phyloP scores from a whole-genome alignment of 2,888 invertebrate genomes.

The Mantis religiosa region DNA sequence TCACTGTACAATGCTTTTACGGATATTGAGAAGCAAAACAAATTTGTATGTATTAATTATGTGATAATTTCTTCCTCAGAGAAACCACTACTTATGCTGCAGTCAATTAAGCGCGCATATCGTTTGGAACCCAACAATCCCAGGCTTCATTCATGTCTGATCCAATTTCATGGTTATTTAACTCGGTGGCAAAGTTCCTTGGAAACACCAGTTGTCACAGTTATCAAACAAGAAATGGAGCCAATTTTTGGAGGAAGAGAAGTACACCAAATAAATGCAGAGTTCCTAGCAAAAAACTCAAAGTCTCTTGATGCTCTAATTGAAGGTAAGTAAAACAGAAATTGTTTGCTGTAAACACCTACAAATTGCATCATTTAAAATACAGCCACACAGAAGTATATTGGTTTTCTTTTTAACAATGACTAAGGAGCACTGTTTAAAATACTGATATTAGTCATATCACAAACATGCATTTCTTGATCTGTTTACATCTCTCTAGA shows the following conservation, averaged over 20 bases:
- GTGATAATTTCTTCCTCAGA: conserved; percentile 50
- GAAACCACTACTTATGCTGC: conserved; percentile 90
- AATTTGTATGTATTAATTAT: not conserved
- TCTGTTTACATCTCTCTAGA: too few relatives aligned
- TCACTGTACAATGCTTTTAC: too few relatives aligned
- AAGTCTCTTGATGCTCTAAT: conserved; percentile 71
- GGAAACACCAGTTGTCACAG: conserved; percentile 51
- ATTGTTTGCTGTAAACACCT: not conserved
- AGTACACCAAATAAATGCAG: conserved; percentile 61
- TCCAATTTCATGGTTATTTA: conserved; percentile 65
- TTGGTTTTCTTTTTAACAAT: not conserved
- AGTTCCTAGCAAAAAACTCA: conserved; percentile 59
- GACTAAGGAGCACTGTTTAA: too few relatives aligned
- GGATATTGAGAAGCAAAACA: too few relatives aligned
- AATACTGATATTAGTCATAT: too few relatives aligned
- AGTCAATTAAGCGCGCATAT: conserved; percentile 87
- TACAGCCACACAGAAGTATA: not conserved
- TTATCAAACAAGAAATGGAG: conserved; percentile 43
- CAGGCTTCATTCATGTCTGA: conserved; percentile 80
- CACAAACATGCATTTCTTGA: too few relatives aligned
- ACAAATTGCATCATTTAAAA: not conserved
- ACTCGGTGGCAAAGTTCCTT: conserved; percentile 42
- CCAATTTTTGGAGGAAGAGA: conserved; percentile 55
- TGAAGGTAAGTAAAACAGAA: conserved; percentile 54
- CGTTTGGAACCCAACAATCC: conserved; percentile 70